Evolutionary conservation across 1,140 invertebrate genomes (phyloP).

Genomic region (Ridgeia piscesae): DNA sequence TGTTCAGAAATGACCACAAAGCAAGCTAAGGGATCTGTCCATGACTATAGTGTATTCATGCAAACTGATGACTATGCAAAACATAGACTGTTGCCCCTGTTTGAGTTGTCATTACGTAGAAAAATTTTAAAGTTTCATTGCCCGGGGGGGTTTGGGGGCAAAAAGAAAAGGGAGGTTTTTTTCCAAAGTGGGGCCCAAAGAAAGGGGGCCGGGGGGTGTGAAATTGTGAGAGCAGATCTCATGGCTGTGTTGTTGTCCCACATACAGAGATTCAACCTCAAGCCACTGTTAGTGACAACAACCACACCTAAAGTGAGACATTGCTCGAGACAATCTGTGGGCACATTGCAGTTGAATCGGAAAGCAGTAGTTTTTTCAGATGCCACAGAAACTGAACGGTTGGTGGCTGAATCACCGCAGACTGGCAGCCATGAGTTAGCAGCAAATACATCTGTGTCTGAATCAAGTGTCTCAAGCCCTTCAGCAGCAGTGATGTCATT

Average conservation of each 20-base stretch:
- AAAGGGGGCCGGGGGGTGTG: too few relatives aligned
- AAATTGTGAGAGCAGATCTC: not conserved
- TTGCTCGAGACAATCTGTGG: not conserved
- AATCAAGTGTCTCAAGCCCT: not conserved
- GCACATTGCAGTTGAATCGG: not conserved
- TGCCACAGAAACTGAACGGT: not conserved
- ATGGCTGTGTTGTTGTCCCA: not conserved
- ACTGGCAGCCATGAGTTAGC: not conserved
- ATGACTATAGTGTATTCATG: not conserved
- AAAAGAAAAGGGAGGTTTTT: not conserved
- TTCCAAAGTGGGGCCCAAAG: too few relatives aligned
- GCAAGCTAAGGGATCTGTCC: not conserved
- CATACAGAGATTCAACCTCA: not conserved
- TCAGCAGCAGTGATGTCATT: not conserved
- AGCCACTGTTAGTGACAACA: not conserved
- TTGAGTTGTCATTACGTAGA: not conserved
- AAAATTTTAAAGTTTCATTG: too few relatives aligned
- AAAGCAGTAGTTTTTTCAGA: not conserved
- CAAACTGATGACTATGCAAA: not conserved
- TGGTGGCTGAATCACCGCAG: not conserved
- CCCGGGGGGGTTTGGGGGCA: not conserved
- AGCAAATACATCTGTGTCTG: not conserved
- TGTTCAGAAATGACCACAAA: not conserved
- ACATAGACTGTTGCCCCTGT: not conserved
- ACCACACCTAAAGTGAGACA: not conserved